Base-by-base conservation (phyloP, 2,888 invertebrate genomes). In the Agrilus biguttatus region DNA sequence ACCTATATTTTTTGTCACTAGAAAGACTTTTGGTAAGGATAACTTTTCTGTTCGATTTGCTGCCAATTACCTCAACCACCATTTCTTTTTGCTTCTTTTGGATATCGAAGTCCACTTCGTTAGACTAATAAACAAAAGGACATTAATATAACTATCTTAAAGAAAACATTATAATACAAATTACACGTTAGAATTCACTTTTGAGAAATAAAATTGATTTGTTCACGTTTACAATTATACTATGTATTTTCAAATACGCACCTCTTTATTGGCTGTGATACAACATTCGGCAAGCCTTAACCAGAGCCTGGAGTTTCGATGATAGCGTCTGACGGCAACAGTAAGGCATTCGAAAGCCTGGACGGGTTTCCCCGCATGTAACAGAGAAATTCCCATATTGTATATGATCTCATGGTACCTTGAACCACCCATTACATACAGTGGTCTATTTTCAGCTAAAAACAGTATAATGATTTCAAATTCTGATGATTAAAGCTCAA, bases 271-370 rank as follows among this genome's bases (percentile, higher is more conserved):
- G n/a, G 67, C 62, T 65, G 70, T 71, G 37, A 91, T 84, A 62
- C 91, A 91, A 59, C 93, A 91, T 66, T 96, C 96, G 0, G 95
- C 92, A 55, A 96, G 71, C 54, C 95, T 74, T 44, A 92, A 69
- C 95, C 96, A 97, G 35, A 96, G 73, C 43, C 87, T 73, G 4
- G 93, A 86, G 65, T 92, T 93, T 53, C 83, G 82, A 47, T 87
- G 88, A 57, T 85, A 88, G 45, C 84, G 78, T 49, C 89, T 79
- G 0, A 89, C 80, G 3, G 87, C 87, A 63, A 90, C 83, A 12
- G 88, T 78, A 36, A 95, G 75, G 62, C 88, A 91, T 58, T 91
- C 90, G 65, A 96, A 95, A 1, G 96, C 93, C 55, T 85, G 82
- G 47, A 75, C 72, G 1, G 88, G 78, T 53, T 86, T 79, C 43